Conservation (phyloP, 2,113 vertebrate genomes). For the Carettochelys insculpta region DNA sequence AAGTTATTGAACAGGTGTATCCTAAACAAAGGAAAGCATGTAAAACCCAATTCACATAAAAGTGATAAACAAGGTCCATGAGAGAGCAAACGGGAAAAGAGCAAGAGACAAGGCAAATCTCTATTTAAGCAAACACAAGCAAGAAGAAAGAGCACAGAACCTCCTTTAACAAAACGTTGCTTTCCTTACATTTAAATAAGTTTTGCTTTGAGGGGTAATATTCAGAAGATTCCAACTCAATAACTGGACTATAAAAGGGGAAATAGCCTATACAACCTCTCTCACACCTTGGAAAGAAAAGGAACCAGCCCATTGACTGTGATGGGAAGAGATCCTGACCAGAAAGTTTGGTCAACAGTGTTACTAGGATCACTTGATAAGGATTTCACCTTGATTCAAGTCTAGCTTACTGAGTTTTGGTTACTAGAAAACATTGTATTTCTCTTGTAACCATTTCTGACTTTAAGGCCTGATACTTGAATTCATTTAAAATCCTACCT, state of each 20-base stretch:
- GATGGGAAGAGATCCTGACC: background rate
- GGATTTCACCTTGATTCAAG: background rate
- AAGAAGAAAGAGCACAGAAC: background rate
- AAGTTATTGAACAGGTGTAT: background rate
- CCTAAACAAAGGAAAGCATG: background rate
- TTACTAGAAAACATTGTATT: background rate
- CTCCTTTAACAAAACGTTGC: background rate
- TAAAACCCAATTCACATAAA: background rate
- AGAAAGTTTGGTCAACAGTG: background rate
- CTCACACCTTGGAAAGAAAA: background rate
- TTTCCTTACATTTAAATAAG: background rate
- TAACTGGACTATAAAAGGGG: background rate
- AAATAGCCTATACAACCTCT: no score
- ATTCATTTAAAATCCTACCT: background rate
- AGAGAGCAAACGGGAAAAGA: background rate
- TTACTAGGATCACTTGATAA: background rate
- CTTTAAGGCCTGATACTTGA: background rate
- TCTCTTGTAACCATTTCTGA: background rate
- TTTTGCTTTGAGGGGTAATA: background rate
- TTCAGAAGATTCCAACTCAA: background rate
- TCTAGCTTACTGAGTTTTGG: background rate
- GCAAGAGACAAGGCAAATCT: background rate
- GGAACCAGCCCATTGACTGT: background rate
- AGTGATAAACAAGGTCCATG: background rate
- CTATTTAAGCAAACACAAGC: background rate